These are phyloP conservation scores for Eira barbara DNA, from an alignment of 2,113 vertebrate genomes.

Conservation along the genomic window DNA sequence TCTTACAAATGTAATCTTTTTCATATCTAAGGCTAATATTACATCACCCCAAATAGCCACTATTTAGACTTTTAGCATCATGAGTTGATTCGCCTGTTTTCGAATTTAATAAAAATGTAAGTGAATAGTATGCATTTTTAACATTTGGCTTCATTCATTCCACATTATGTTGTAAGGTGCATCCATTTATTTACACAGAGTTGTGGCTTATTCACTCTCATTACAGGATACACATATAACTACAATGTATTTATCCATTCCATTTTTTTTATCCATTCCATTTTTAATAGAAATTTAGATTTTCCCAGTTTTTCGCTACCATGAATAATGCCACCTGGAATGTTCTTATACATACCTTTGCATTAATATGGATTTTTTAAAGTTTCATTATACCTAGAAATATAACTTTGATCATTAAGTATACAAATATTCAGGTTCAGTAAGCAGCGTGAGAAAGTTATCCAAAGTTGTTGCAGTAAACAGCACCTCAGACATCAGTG, in stretches of 20 bases:
- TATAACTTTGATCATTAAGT: not conserved
- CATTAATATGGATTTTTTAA: not conserved
- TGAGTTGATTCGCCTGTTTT: not conserved
- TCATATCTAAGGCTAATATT: not conserved
- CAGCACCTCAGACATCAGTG: not conserved
- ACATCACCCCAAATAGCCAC: not conserved
- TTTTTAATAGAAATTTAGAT: not conserved
- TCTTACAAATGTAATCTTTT: not conserved
- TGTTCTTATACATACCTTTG: not conserved
- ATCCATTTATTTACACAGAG: not conserved
- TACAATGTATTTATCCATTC: not conserved
- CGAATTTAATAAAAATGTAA: not conserved
- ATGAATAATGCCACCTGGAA: not conserved
- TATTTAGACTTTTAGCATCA: not conserved
- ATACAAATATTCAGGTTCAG: not conserved
- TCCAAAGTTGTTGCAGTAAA: not conserved
- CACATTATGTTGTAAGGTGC: not conserved
- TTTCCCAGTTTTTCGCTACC: not conserved
- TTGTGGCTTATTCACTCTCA: not conserved
- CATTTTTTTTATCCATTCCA: not conserved
- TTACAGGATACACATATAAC: not conserved
- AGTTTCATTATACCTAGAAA: not conserved
- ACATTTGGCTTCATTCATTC: not conserved
- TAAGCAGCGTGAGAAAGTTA: not conserved
- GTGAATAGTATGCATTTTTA: not conserved